Evolutionary conservation across 1,140 invertebrate genomes (phyloP).

Genomic region (Papilio xuthus): DNA sequence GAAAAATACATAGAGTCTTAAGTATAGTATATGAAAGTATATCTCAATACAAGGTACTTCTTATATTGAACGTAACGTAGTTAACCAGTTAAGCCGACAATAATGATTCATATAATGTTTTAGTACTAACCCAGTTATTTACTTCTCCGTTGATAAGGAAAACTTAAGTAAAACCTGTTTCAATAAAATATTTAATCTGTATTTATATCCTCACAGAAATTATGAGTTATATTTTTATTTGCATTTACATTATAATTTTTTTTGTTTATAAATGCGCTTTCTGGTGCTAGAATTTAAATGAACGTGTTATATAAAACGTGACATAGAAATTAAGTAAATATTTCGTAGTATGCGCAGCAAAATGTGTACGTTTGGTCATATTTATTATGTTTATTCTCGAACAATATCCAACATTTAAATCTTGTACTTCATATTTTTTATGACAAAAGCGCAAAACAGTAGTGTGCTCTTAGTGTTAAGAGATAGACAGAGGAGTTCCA

Average conservation of each 20-base stretch:
- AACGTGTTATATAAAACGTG: conserved; percentile 1
- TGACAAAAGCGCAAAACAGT: too few relatives aligned
- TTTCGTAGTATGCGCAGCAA: not conserved
- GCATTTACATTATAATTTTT: not conserved
- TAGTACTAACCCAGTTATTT: not conserved
- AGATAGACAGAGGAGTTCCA: too few relatives aligned
- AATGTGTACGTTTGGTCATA: not conserved
- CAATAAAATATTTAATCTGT: not conserved
- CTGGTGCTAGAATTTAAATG: not conserved
- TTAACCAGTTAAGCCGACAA: too few relatives aligned
- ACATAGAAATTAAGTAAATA: not conserved
- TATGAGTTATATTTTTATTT: not conserved
- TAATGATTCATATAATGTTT: not conserved
- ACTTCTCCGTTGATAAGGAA: not conserved
- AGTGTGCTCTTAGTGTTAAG: too few relatives aligned
- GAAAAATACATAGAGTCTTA: too few relatives aligned
- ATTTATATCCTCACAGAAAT: not conserved
- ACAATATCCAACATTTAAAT: not conserved
- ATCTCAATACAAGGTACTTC: too few relatives aligned
- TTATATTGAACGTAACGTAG: too few relatives aligned
- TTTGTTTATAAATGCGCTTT: not conserved
- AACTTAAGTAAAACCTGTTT: not conserved
- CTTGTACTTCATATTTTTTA: not conserved
- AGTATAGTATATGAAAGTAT: too few relatives aligned
- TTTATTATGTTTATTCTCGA: not conserved